Base-by-base conservation (phyloP, 1,140 invertebrate species). In the Zaprionus ghesquierei region DNA sequence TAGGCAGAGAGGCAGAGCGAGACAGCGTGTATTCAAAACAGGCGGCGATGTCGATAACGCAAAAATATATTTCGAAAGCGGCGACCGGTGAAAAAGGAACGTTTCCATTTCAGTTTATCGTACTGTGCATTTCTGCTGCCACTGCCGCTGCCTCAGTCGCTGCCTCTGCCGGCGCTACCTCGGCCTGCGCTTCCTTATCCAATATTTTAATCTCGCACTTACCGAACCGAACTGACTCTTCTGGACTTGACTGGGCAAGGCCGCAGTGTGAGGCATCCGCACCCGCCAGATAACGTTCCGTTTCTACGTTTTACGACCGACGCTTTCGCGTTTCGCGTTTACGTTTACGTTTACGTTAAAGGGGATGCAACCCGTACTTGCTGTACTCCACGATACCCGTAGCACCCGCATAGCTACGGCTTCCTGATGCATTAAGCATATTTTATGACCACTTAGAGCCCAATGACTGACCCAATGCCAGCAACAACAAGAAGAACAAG, bases 181-280 rank as follows among this genome's bases (percentile, higher is more conserved):
- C 71, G 60, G 65, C 77, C 71, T 63, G 56, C 77, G 64, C 33
- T 51, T 33, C 22, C 77, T 86, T 87, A 87, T 87, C 82, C 84
- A 82, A 89, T 89, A 87, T 87, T 89, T 87, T 87, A 87, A 87
- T 87, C 82, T 87, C 75, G 82, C 82, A 87, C 82, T 87, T 87
- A 87, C 84, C 79, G 20, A 38, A 22, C 23, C 25, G 25, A 56
- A 31, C 38, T 55, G 35, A n/a, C 18, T 20, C 35, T 41, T 20
- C 41, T 46, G 41, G 41, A 41, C 35, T 41, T 15, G 35, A n/a
- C 35, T 41, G 35, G n/a, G n/a, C n/a, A 15, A 41, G 35, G 35
- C 35, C 35, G 35, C 35, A 41, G 35, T 41, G 6, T n/a, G n/a
- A 46, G 41, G 41, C 41, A 46, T 46, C 41, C 41, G 41, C 41